phyloP scores from a whole-genome alignment of 2,888 invertebrate species.

The Callyntrura sp. region DNA sequence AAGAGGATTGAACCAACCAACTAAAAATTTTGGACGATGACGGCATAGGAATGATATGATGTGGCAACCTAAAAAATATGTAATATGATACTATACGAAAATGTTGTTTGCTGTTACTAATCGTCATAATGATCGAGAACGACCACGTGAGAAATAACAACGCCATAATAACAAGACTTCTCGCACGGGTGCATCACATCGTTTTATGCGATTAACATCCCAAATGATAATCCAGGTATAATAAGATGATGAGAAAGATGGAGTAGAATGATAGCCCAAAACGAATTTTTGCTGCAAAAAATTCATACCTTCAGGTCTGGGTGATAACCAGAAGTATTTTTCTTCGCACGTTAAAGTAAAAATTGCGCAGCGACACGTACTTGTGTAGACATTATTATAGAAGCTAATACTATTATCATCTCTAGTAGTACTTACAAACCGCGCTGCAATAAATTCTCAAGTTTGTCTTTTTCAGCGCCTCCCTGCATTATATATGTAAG shows the following conservation, averaged over 20 bases:
- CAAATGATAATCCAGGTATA: background rate
- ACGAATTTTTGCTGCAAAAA: background rate
- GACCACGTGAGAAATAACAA: background rate
- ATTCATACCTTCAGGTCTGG: background rate
- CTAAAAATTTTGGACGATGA: background rate
- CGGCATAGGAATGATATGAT: background rate
- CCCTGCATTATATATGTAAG: too few relatives aligned
- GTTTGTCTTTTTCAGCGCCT: too few relatives aligned
- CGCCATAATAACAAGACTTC: too few relatives aligned
- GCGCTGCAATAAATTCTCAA: too few relatives aligned
- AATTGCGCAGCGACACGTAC: too few relatives aligned
- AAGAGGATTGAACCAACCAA: background rate
- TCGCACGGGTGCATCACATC: too few relatives aligned
- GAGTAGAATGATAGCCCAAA: background rate
- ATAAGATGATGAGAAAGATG: conserved; percentile 4
- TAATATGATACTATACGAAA: too few relatives aligned
- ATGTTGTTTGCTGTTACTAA: background rate
- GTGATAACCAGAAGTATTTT: conserved; percentile 8
- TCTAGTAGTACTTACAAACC: too few relatives aligned
- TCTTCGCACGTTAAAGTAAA: background rate
- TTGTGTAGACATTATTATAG: too few relatives aligned
- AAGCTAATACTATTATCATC: too few relatives aligned
- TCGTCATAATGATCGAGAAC: background rate
- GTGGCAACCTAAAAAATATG: too few relatives aligned
- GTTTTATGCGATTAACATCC: too few relatives aligned